Evolutionary conservation across 2,888 invertebrate species (phyloP), one percentile per base, ranked within the genome.

Genomic region (Notodonta dromedarius): DNA sequence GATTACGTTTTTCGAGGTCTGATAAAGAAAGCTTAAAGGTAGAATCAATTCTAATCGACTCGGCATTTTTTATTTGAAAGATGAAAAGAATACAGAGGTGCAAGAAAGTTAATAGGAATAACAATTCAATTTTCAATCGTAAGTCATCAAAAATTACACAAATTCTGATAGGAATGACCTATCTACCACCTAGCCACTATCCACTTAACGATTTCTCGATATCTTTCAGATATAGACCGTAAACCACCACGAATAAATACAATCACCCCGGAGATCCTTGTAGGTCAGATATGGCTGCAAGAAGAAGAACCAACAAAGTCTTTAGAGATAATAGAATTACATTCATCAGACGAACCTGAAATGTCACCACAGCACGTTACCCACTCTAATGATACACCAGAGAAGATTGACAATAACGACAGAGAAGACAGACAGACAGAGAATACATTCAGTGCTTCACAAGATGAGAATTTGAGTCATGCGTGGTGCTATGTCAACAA

Each of bases 291-390:
- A 62, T 85, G 85, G 87, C 58, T 81, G 59, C 74, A 77, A 62
- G 74, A 83, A 32, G 78, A 79, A 40, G 70, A 78, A 51, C 62
- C 66, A 52, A 69, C 76, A 12, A 77, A 46, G 46, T 54, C 79
- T 32, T 74, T 89, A 5, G 83, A 89, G 80, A 88, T 91, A 24
- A 80, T 84, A 55, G 92, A 91, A 80, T 67, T 91, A 8, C 81
- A 85, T 55, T 80, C 85, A 5, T 80, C 83, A 16, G 66, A 70
- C 39, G 78, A 78, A 39, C 66, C 77, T 7, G 76, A 77, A 57
- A 69, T 69, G n/a, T 66, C 80, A 8, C 64, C 74, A 7, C 72
- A 76, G 9, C 14, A 46, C 6, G n/a, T 46, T n/a, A 3, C 13
- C 6, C n/a, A 46, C 0, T 13, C 4, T 46, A 7, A 50, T 39